These are phyloP conservation scores for Acrocera orbiculus DNA, from an alignment of 2,888 invertebrate species.

Conservation along the genomic window DNA sequence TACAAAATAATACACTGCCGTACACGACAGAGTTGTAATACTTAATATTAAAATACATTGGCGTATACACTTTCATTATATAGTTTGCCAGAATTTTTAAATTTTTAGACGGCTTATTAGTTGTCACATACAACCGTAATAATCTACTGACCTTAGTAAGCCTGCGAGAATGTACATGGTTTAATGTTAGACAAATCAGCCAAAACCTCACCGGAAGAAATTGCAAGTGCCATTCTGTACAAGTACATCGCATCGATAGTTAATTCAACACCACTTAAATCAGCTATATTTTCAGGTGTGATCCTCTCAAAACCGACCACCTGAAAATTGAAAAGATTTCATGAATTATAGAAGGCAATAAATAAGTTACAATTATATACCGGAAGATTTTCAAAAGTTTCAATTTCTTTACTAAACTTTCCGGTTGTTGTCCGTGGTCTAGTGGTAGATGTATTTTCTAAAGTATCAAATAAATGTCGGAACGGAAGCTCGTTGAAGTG, in stretches of 20 bases:
- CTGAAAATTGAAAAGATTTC: no score
- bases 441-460: no score
- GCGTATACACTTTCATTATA: constrained; percentile 6
- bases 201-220: constrained; percentile 7
- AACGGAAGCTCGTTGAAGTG: no score
- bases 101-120: constrained; percentile 3
- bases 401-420: no score
- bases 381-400: no score
- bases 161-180: constrained; percentile 8
- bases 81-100: constrained; percentile 4
- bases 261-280: constrained; percentile 1
- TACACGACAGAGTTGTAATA: background rate
- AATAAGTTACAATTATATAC: no score
- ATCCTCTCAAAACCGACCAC: no score
- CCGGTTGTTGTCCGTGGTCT: no score
- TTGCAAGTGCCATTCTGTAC: constrained; percentile 6
- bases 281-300: no score
- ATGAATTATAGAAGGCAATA: no score
- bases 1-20: background rate
- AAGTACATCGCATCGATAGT: constrained; percentile 5
- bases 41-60: no score
- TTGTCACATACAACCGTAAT: constrained; percentile 6
- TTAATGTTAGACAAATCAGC: constrained; percentile 7
- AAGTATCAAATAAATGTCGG: no score
- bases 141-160: constrained; percentile 8